phyloP scores from a whole-genome alignment of 2,113 vertebrate species.

The Hypomesus transpacificus region DNA sequence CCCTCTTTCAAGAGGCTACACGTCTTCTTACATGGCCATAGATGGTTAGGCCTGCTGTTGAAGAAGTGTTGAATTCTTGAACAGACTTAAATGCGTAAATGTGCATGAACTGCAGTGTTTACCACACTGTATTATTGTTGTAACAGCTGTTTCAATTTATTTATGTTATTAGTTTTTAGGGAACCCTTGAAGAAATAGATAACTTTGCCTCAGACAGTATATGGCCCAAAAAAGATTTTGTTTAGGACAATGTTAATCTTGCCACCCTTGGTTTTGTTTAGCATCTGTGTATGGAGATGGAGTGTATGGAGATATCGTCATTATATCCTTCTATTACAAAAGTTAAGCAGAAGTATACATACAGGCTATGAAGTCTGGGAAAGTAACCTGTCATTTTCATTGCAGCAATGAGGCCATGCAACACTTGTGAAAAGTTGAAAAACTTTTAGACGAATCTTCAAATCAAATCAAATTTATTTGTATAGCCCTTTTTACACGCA shows the following conservation, averaged over 20 bases:
- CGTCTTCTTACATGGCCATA: conserved; percentile 27
- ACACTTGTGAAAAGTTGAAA: too few species aligned
- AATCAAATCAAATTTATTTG: too few species aligned
- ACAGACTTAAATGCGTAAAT: background rate
- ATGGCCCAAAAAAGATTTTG: conserved; percentile 28
- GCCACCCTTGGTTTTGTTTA: background rate
- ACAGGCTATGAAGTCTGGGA: too few species aligned
- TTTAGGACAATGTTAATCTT: conserved; percentile 1
- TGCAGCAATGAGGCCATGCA: too few species aligned
- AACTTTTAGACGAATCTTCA: too few species aligned
- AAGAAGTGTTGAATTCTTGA: conserved; percentile 45
- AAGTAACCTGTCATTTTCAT: too few species aligned
- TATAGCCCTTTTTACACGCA: too few species aligned
- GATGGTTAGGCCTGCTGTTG: conserved; percentile 19
- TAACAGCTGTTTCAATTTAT: conserved; percentile 33
- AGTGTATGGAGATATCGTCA: too few species aligned
- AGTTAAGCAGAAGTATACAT: too few species aligned
- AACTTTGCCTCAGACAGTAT: conserved; percentile 20
- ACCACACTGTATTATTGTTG: conserved; percentile 36
- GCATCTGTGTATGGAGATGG: too few species aligned
- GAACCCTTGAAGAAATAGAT: conserved; percentile 24
- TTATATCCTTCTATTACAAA: too few species aligned
- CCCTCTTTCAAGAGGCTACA: background rate
- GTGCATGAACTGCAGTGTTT: conserved; percentile 39
- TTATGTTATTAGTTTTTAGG: conserved; percentile 14